These are phyloP conservation scores for Anguilla rostrata DNA, from an alignment of 2,113 vertebrate species.

Conservation along the genomic window DNA sequence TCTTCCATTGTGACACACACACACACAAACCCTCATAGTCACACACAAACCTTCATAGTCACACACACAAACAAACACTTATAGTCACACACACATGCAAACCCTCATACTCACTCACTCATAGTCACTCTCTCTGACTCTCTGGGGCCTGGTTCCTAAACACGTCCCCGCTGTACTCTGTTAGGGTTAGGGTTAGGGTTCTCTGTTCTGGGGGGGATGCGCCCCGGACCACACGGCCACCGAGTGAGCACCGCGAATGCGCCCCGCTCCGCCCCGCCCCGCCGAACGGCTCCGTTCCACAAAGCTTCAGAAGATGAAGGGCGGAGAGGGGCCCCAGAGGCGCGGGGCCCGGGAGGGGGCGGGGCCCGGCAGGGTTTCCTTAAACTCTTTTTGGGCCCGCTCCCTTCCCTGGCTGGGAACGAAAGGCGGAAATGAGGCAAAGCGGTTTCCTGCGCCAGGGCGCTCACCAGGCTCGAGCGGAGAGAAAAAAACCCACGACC, in stretches of 20 bases:
- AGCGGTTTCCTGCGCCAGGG: not conserved
- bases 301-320: not conserved
- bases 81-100: not conserved
- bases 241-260: not conserved
- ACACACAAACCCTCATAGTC: no score
- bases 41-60: not conserved
- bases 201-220: not conserved
- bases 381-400: not conserved
- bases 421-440: not conserved
- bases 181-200: no score
- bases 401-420: not conserved
- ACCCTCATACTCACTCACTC: not conserved
- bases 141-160: slow-evolving; percentile 15
- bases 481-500: not conserved
- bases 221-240: not conserved
- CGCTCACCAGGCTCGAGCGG: not conserved
- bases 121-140: slow-evolving; percentile 1
- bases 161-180: not conserved
- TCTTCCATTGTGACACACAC: not conserved
- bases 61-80: no score
- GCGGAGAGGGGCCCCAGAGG: not conserved
- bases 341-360: no score
- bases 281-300: not conserved
- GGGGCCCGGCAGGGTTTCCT: not conserved
- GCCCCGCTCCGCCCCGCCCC: not conserved